Conservation (phyloP, 1,140 invertebrate species). For the Teleopsis dalmanni region DNA sequence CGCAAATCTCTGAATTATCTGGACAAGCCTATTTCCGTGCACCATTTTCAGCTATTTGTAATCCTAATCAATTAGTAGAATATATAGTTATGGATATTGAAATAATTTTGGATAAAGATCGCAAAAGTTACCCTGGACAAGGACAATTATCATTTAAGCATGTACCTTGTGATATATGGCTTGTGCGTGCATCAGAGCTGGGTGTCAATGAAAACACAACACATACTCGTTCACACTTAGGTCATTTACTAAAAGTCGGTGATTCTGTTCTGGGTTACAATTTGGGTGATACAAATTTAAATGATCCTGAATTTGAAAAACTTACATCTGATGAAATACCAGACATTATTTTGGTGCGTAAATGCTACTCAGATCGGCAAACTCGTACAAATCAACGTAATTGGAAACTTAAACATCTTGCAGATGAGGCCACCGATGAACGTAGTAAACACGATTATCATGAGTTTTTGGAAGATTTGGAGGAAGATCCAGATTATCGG, state of each 20-base stretch:
- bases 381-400: slow-evolving; percentile 64
- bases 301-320: slow-evolving; percentile 82
- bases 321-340: slow-evolving; percentile 65
- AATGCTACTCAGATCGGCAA: slow-evolving; percentile 71
- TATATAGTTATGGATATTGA: slow-evolving; percentile 95
- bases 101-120: slow-evolving; percentile 67
- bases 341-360: slow-evolving; percentile 91
- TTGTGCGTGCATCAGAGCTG: slow-evolving; percentile 82
- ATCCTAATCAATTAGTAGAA: slow-evolving; percentile 84
- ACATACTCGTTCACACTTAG: slow-evolving; percentile 87
- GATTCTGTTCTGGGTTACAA: slow-evolving; percentile 92
- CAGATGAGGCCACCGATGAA: slow-evolving; percentile 59
- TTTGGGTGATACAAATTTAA: slow-evolving; percentile 81
- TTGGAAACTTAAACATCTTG: slow-evolving; percentile 90
- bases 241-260: slow-evolving; percentile 86
- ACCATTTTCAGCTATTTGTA: slow-evolving; percentile 80
- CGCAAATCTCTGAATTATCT: slow-evolving; percentile 85
- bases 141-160: slow-evolving; percentile 81
- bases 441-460: slow-evolving; percentile 72
- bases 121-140: slow-evolving; percentile 75
- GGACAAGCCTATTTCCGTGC: slow-evolving; percentile 75
- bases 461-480: slow-evolving; percentile 95
- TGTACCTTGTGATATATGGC: slow-evolving; percentile 86
- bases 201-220: slow-evolving; percentile 76
- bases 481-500: slow-evolving; percentile 84